Conservation (phyloP, 2,797 vertebrate genomes). For the Sparidentex hasta region DNA sequence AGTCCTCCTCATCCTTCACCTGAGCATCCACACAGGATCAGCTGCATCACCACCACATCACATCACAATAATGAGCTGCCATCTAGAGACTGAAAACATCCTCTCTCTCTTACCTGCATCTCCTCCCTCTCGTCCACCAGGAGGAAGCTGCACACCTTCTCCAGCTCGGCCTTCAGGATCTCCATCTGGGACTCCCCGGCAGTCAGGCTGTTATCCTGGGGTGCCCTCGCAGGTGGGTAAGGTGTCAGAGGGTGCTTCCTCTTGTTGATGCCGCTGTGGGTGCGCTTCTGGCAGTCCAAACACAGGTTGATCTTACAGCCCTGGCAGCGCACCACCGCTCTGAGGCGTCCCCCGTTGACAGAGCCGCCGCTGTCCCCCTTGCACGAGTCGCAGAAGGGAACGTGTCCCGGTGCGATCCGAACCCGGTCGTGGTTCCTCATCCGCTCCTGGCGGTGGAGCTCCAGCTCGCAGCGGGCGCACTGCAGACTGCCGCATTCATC, state of each 20-base stretch:
- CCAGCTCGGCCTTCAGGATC: conserved; percentile 89
- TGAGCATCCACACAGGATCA: conserved; percentile 64
- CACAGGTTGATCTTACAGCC: conserved; percentile 97
- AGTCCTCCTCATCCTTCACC: conserved; percentile 94
- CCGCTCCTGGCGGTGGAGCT: conserved; percentile 94
- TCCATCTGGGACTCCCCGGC: conserved; percentile 87
- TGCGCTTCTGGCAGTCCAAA: conserved; percentile 96
- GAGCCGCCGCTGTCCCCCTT: conserved; percentile 87
- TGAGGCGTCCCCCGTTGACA: conserved; percentile 83
- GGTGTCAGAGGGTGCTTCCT: conserved; percentile 91
- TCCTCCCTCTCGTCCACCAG: conserved; percentile 97
- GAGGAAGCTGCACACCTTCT: conserved; percentile 94
- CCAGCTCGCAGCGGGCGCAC: conserved; percentile 93
- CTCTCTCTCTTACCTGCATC: conserved; percentile 94
- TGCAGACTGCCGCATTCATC: conserved; percentile 97
- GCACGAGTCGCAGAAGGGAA: conserved; percentile 95
- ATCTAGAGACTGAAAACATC: neutral
- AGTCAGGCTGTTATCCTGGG: conserved; percentile 79
- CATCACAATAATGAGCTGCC: neutral
- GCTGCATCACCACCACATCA: neutral
- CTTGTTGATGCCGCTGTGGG: conserved; percentile 93
- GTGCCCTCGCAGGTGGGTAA: conserved; percentile 87
- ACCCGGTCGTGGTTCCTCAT: conserved; percentile 95
- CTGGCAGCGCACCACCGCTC: conserved; percentile 94
- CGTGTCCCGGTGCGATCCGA: conserved; percentile 90